These are phyloP conservation scores for Microcebus tavaratra DNA, from an alignment of 2,113 vertebrate genomes.

Conservation along the genomic window DNA sequence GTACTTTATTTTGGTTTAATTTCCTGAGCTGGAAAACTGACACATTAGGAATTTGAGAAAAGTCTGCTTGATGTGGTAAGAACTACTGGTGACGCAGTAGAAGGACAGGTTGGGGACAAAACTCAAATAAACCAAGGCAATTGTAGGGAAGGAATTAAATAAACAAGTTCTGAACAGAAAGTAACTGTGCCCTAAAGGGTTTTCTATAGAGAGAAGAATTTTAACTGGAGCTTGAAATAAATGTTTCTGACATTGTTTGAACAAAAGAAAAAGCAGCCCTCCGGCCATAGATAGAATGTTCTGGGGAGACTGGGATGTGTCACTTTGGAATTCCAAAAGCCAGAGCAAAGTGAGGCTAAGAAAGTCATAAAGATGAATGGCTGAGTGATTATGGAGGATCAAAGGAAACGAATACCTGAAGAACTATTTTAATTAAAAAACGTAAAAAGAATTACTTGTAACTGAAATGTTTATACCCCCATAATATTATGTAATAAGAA, in stretches of 20 bases:
- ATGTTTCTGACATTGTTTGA: constrained; percentile 60
- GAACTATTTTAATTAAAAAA: constrained; percentile 5
- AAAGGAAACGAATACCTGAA: constrained; percentile 30
- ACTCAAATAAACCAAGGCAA: background rate
- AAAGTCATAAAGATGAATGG: constrained; percentile 51
- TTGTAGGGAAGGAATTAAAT: constrained; percentile 51
- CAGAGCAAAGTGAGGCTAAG: background rate
- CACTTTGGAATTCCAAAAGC: constrained; percentile 62
- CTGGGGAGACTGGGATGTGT: background rate
- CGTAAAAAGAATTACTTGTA: too few species aligned
- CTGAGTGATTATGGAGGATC: constrained; percentile 3
- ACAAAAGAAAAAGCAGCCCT: constrained; percentile 31
- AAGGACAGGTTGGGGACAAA: background rate
- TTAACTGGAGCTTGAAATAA: constrained; percentile 64
- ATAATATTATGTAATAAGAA: too few species aligned
- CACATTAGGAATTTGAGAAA: background rate
- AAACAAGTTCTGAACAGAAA: constrained; percentile 55
- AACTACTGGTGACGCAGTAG: too few species aligned
- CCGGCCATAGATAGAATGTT: background rate
- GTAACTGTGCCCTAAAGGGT: constrained; percentile 46
- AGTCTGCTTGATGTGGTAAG: background rate
- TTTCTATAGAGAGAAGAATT: constrained; percentile 64
- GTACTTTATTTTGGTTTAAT: background rate
- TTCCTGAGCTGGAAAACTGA: background rate
- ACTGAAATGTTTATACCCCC: too few species aligned